Conservation (phyloP, 1,140 invertebrate genomes). For the Euura lappo region DNA sequence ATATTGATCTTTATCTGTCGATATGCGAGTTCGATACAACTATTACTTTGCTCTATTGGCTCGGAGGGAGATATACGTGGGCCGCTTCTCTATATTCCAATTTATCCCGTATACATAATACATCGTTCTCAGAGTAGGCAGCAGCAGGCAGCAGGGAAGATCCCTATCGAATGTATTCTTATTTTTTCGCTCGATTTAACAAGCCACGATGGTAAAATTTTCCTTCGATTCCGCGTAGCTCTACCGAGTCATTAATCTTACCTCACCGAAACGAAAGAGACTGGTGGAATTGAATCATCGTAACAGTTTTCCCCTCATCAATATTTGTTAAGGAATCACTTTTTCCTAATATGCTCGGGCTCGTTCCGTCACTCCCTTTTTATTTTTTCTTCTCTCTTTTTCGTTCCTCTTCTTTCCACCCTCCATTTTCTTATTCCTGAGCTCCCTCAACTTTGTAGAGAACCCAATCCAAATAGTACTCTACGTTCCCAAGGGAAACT, state of each 20-base stretch:
- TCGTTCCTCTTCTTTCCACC: not conserved
- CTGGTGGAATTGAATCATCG: constrained; percentile 19
- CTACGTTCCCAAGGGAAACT: not conserved
- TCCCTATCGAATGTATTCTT: constrained; percentile 38
- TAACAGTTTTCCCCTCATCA: constrained; percentile 14
- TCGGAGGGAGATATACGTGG: constrained; percentile 39
- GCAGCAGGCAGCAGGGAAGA: constrained; percentile 27
- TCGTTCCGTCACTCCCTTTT: not conserved
- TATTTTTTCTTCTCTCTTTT: not conserved
- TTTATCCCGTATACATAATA: constrained; percentile 51
- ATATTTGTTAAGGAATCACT: constrained; percentile 14
- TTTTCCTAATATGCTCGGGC: constrained; percentile 4
- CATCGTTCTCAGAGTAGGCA: constrained; percentile 37
- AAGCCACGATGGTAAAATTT: constrained; percentile 27
- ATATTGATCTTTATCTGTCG: not conserved
- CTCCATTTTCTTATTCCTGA: not conserved
- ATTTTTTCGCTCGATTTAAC: constrained; percentile 50
- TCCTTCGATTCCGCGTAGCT: not conserved
- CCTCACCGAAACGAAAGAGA: constrained; percentile 19
- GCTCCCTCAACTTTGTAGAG: not conserved
- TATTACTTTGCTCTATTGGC: constrained; percentile 48
- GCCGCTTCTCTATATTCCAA: constrained; percentile 38
- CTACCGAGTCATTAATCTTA: constrained; percentile 35
- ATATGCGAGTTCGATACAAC: constrained; percentile 12
- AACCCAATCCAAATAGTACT: not conserved